Conservation (phyloP, 2,888 invertebrate genomes). For the Mythimna lalbum region DNA sequence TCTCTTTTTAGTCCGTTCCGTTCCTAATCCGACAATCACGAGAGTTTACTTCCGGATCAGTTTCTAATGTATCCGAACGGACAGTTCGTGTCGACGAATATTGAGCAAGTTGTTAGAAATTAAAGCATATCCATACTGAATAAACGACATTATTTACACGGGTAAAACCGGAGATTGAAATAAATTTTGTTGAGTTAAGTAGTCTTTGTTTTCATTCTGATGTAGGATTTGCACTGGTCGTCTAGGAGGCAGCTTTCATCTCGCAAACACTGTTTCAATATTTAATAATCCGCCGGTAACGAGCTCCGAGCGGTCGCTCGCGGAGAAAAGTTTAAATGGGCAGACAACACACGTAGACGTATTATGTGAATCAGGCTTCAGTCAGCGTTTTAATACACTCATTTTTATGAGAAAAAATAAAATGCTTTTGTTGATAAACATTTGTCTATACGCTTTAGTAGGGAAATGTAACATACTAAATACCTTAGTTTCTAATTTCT, state of each 20-base stretch:
- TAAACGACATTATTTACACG: slow-evolving; percentile 50
- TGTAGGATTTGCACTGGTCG: slow-evolving; percentile 77
- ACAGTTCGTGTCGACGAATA: slow-evolving; percentile 86
- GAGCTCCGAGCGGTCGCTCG: slow-evolving; percentile 77
- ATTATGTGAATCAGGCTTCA: slow-evolving; percentile 43
- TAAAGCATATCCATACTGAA: slow-evolving; percentile 51
- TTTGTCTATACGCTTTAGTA: neutral
- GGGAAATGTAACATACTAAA: neutral
- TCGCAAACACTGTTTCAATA: slow-evolving; percentile 87
- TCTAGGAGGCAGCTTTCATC: slow-evolving; percentile 86
- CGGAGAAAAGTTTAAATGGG: slow-evolving; percentile 89
- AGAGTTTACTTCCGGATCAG: slow-evolving; percentile 82
- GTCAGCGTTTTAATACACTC: slow-evolving; percentile 27
- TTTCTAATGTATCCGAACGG: slow-evolving; percentile 80
- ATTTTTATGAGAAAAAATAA: slow-evolving; percentile 4
- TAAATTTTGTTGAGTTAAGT: slow-evolving; percentile 79
- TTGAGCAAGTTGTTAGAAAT: slow-evolving; percentile 67
- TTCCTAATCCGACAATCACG: slow-evolving; percentile 81
- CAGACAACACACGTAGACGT: slow-evolving; percentile 67
- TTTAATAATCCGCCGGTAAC: slow-evolving; percentile 90
- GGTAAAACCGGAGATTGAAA: slow-evolving; percentile 70
- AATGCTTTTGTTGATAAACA: neutral
- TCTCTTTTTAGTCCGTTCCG: slow-evolving; percentile 72
- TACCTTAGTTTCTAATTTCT: neutral
- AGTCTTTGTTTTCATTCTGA: slow-evolving; percentile 78